These are phyloP conservation scores for Bruchidius siliquastri DNA, from an alignment of 2,888 invertebrate species.

Conservation along the genomic window DNA sequence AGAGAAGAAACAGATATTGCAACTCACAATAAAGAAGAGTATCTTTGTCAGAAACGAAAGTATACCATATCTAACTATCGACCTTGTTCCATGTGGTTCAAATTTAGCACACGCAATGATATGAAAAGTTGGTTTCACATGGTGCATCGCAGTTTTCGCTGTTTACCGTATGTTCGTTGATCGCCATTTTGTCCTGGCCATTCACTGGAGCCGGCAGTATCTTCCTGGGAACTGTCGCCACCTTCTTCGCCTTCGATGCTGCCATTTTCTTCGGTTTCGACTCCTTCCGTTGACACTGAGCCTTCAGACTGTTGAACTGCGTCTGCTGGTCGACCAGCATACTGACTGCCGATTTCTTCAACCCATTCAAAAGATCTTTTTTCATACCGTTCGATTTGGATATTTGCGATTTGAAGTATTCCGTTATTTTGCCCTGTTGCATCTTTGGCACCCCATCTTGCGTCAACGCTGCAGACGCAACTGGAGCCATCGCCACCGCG, in stretches of 20 bases:
- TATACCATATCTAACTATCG: neutral
- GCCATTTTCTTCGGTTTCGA: conserved; percentile 39
- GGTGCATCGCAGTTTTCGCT: neutral
- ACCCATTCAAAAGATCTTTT: conserved; percentile 26
- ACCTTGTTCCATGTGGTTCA: neutral
- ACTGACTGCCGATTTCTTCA: conserved; percentile 19
- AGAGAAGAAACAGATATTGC: too few species aligned
- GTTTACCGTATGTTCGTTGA: conserved; percentile 20
- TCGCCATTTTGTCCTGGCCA: conserved; percentile 36
- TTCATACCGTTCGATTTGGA: conserved; percentile 52
- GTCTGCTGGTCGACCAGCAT: conserved; percentile 37
- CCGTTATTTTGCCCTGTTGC: conserved; percentile 75
- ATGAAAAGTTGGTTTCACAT: neutral
- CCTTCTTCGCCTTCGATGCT: conserved; percentile 35
- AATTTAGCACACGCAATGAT: neutral
- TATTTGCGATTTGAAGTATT: conserved; percentile 80
- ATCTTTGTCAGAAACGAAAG: too few species aligned
- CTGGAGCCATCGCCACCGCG: neutral
- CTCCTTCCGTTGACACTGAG: conserved; percentile 23
- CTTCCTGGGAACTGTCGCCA: conserved; percentile 42
- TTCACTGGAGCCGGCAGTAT: conserved; percentile 47
- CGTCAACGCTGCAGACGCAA: neutral
- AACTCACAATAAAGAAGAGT: too few species aligned
- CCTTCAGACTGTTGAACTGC: conserved; percentile 29
- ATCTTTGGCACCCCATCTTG: conserved; percentile 31